Evolutionary conservation across 2,888 invertebrate genomes (phyloP).

Genomic region (Pollenia amentaria): DNA sequence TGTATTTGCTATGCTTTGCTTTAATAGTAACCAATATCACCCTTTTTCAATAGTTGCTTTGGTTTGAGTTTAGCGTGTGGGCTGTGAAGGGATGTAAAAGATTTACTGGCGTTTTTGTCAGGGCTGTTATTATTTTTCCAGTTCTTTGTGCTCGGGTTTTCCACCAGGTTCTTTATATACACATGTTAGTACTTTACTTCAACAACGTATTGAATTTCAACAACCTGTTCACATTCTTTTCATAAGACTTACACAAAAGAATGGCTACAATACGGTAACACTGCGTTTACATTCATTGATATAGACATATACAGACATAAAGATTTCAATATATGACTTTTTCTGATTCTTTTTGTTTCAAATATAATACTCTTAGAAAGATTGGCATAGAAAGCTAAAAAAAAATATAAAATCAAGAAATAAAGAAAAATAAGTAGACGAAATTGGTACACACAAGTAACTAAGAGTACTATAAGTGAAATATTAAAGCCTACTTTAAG

Average conservation of each 20-base stretch:
- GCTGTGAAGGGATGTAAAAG: neutral
- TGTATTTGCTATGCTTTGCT: conserved; percentile 16
- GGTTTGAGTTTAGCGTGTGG: neutral
- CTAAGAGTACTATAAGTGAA: conserved; percentile 1
- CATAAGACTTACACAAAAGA: conserved; percentile 34
- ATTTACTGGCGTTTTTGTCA: conserved; percentile 36
- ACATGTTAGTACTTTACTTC: conserved; percentile 19
- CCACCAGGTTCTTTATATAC: neutral
- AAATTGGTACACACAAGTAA: conserved; percentile 31
- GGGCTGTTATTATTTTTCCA: conserved; percentile 13
- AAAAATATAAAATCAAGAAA: conserved; percentile 10
- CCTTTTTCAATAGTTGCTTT: conserved; percentile 18
- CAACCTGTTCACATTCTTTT: conserved; percentile 66
- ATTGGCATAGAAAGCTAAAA: conserved; percentile 8
- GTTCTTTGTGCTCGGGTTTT: neutral
- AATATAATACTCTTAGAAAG: conserved; percentile 17
- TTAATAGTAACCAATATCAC: conserved; percentile 31
- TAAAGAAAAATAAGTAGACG: conserved; percentile 17
- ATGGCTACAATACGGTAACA: conserved; percentile 20
- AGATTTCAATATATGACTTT: conserved; percentile 34
- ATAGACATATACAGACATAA: conserved; percentile 6
- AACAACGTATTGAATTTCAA: conserved; percentile 72
- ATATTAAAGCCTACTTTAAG: conserved; percentile 58
- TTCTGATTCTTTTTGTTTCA: conserved; percentile 33
- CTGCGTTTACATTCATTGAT: conserved; percentile 3